Base-by-base conservation (phyloP, 2,797 vertebrate species). In the Coranthus polyacanthus region DNA sequence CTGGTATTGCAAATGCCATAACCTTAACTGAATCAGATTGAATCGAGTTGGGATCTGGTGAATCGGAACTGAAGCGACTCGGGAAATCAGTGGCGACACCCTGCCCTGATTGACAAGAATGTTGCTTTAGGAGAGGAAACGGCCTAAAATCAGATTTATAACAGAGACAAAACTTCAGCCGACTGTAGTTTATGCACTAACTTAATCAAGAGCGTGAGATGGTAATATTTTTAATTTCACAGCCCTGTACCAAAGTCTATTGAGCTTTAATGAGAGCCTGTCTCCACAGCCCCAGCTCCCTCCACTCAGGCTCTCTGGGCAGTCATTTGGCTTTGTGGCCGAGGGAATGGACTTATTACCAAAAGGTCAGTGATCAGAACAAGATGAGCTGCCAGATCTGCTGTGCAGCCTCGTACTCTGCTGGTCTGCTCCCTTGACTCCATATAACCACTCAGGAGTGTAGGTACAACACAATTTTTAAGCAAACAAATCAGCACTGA, bases 321-420 rank as follows among this genome's bases (percentile, higher is more conserved):
- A 79, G 75, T 59, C 73, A 42, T 84, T 83, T 82, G 77, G 77
- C 62, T 50, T 36, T 1, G 51, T 47, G 68, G 77, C 62, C 6
- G 21, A 53, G 49, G 72, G 62, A 81, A 66, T 32, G 58, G 72
- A 75, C 78, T 72, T 61, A 75, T 78, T 82, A 79, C 79, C 73
- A 44, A 84, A 84, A 89, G 83, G 86, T 86, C 85, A 84, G 61
- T 60, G 74, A 88, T 79, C 51, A 68, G 70, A 84, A 63, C 52
- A 22, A 70, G 75, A 66, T 0, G 57, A 75, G 52, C 80, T 56
- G 73, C 77, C 52, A 49, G 61, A 50, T 70, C 64, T 22, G 57
- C 71, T 39, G 56, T 1, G n/a, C 46, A 68, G 79, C 18, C 34
- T 4, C 24, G 45, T 46, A 62, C 59, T 44, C 44, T 4, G 26